These are phyloP conservation scores for Anarhynchus alexandrinus DNA, from an alignment of 2,113 vertebrate genomes.

Conservation along the genomic window DNA sequence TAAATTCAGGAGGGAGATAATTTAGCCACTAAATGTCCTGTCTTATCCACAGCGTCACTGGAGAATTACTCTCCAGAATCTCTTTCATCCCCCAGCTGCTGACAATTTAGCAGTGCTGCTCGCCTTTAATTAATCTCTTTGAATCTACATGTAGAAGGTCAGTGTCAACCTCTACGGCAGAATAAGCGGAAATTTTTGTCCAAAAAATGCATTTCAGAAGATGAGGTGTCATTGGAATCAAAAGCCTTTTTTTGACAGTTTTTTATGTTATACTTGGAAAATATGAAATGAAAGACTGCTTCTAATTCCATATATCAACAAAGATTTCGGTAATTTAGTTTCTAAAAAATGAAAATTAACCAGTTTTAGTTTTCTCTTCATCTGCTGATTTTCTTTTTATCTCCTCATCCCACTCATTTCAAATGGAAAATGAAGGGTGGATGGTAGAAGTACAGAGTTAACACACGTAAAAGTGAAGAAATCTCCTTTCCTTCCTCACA, in stretches of 20 bases:
- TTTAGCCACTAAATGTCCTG: slow-evolving; percentile 45
- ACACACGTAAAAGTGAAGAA: neutral
- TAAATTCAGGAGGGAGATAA: slow-evolving; percentile 38
- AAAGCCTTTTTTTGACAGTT: neutral
- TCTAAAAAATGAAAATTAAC: neutral
- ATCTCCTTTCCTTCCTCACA: neutral
- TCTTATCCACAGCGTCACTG: neutral
- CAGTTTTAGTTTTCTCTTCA: neutral
- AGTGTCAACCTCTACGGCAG: neutral
- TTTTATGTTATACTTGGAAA: neutral
- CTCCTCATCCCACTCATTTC: neutral
- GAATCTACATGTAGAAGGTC: slow-evolving; percentile 42
- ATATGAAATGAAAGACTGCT: neutral
- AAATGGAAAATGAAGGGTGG: neutral
- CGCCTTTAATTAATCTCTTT: slow-evolving; percentile 51
- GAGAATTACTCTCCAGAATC: slow-evolving; percentile 22
- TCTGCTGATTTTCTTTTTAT: neutral
- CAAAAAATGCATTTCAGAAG: neutral
- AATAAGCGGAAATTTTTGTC: neutral
- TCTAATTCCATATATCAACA: neutral
- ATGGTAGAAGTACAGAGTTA: neutral
- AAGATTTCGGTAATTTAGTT: neutral
- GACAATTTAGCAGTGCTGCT: slow-evolving; percentile 40
- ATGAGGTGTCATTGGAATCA: neutral
- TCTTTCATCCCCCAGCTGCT: slow-evolving; percentile 54